These are phyloP conservation scores for Megaceryle torquata DNA, from an alignment of 2,113 vertebrate genomes.

Conservation along the genomic window DNA sequence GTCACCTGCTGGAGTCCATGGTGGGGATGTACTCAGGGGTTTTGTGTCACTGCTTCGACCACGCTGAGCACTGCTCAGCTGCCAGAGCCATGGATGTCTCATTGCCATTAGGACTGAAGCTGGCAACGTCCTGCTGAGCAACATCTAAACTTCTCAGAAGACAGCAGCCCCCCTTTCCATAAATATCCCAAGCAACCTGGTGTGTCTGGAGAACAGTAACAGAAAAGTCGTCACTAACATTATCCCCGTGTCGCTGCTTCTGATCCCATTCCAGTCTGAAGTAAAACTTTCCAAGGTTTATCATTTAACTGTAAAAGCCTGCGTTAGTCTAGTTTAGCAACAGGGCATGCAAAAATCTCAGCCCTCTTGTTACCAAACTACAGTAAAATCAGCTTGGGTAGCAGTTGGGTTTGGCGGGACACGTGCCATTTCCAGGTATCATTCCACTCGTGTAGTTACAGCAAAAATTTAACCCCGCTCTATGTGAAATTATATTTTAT, in stretches of 20 bases:
- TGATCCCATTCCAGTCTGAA: not conserved
- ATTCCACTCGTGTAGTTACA: not conserved
- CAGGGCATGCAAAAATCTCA: not conserved
- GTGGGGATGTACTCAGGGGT: accelerated
- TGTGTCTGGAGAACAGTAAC: not conserved
- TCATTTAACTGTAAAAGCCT: not conserved
- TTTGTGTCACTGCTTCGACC: not conserved
- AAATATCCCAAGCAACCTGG: not conserved
- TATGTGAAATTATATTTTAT: not conserved
- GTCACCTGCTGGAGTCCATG: not conserved
- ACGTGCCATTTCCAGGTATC: not conserved
- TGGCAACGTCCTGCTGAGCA: not conserved
- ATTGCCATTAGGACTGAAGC: not conserved
- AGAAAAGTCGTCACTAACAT: accelerated
- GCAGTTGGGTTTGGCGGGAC: not conserved
- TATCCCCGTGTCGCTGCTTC: not conserved
- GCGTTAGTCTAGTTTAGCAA: not conserved
- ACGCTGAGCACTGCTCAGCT: not conserved
- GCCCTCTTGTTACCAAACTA: not conserved
- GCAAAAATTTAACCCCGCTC: not conserved
- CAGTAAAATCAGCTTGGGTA: not conserved
- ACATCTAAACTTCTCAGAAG: not conserved
- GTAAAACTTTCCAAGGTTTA: not conserved
- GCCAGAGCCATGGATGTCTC: not conserved
- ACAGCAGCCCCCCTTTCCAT: not conserved